These are phyloP conservation scores for Sylvicola cinctus DNA, from an alignment of 2,888 invertebrate species.

Conservation along the genomic window DNA sequence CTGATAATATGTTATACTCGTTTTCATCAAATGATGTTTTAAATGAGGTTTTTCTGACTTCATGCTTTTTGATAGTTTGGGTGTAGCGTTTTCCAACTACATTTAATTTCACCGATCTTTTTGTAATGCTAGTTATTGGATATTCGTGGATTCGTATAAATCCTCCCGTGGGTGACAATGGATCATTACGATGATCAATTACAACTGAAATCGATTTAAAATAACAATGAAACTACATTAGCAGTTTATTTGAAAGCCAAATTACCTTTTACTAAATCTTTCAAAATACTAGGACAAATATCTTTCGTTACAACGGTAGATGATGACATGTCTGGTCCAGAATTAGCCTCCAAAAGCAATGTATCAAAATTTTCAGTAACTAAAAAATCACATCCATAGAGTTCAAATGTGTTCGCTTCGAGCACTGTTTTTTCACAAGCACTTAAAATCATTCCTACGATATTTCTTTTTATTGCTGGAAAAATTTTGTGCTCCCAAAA, in stretches of 20 bases:
- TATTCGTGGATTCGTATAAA: too few species aligned
- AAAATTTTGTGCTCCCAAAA: not conserved
- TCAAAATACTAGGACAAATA: not conserved
- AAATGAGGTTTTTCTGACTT: too few species aligned
- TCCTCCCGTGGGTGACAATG: conserved; percentile 56
- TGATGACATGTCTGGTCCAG: conserved; percentile 53
- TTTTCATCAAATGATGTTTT: too few species aligned
- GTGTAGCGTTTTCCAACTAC: too few species aligned
- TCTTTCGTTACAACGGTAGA: conserved; percentile 55
- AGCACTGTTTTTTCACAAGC: not conserved
- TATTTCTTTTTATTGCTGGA: not conserved
- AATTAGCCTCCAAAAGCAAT: conserved; percentile 78
- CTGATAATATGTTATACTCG: too few species aligned
- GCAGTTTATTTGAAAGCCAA: too few species aligned
- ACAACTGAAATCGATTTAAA: too few species aligned
- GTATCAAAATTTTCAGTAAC: conserved; percentile 57
- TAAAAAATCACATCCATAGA: conserved; percentile 76
- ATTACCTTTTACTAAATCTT: not conserved
- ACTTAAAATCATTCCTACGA: not conserved
- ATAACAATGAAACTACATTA: too few species aligned
- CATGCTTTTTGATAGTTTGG: too few species aligned
- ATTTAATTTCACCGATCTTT: too few species aligned
- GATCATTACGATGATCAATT: conserved; percentile 47
- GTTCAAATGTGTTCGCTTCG: conserved; percentile 46
- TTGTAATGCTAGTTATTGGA: too few species aligned